Evolutionary conservation across 2,113 vertebrate species (phyloP), one percentile per base, ranked within the genome.

Genomic region (Myrmecophaga tridactyla): DNA sequence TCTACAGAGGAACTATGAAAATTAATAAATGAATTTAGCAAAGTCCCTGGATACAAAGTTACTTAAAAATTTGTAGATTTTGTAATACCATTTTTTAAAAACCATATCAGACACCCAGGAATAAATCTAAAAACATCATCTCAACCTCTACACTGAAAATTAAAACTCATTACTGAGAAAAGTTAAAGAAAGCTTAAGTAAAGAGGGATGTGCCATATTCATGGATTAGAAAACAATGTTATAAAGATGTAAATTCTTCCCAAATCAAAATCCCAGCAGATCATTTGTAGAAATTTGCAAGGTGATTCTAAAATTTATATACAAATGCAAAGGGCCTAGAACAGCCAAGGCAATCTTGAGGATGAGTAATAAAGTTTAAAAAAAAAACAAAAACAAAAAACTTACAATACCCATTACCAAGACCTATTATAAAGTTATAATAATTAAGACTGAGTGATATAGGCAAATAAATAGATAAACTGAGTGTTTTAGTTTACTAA

Each of bases 141-240:
- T 69, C 89, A 51, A 58, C n/a, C 3, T 67, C 21, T 48, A 56
- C 0, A 65, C 7, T 90, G 20, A 78, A 87, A 94, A 80, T 9
- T 58, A 73, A 31, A 78, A 80, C 93, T 13, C 11, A 75, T 58
- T 36, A 89, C 53, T 36, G 67, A 95, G 4, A 94, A 31, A 89
- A 91, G 91, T 53, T 53, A 41, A 80, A 34, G n/a, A 62, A 65
- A 62, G 23, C 6, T 8, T 72, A 91, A 67, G 82, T 86, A 60
- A 86, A 96, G 75, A 87, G 13, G 20, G 11, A 34, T 67, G 56
- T 43, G 75, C 48, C 29, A 96, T 78, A 29, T 93, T 89, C 46
- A 87, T 95, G 56, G n/a, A 69, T 86, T 92, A 46, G 58, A 31
- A 83, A 84, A 83, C 48, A 62, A 27, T 85, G 18, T 85, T 81